Evolutionary conservation across 2,797 vertebrate genomes (phyloP).

Genomic region (Enteromius argenteus): DNA sequence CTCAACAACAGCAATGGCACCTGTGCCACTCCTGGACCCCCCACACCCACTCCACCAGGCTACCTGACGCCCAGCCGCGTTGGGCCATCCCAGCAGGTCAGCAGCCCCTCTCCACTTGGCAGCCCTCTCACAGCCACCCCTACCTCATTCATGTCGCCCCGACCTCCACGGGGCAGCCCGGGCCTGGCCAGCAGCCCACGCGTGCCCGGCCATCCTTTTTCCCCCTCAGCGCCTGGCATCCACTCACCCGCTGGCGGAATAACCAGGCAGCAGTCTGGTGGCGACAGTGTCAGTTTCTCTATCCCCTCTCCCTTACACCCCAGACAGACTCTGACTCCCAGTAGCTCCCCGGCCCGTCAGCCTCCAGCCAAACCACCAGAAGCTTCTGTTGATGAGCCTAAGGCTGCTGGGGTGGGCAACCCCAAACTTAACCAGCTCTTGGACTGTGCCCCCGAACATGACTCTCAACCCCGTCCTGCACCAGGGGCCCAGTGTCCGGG

Average conservation of each 20-base stretch:
- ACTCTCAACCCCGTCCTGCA: conserved; percentile 73
- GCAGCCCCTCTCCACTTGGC: conserved; percentile 83
- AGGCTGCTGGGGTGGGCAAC: conserved; percentile 77
- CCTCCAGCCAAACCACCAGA: conserved; percentile 81
- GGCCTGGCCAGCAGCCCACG: conserved; percentile 85
- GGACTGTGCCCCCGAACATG: conserved; percentile 62
- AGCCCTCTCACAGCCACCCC: conserved; percentile 86
- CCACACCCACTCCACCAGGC: conserved; percentile 73
- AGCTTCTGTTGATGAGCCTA: conserved; percentile 76
- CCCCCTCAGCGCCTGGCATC: conserved; percentile 81
- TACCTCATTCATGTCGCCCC: conserved; percentile 90
- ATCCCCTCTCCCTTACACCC: conserved; percentile 81
- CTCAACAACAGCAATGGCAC: conserved; percentile 81
- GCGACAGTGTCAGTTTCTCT: conserved; percentile 77
- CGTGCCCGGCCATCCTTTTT: conserved; percentile 86
- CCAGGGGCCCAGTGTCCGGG: conserved; percentile 82
- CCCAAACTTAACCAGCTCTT: conserved; percentile 76
- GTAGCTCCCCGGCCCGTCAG: conserved; percentile 75
- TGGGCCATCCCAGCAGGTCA: conserved; percentile 80
- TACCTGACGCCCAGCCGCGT: conserved; percentile 87
- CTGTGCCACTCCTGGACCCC: conserved; percentile 63
- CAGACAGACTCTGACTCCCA: conserved; percentile 76
- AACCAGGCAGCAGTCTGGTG: conserved; percentile 72
- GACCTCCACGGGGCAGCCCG: conserved; percentile 87
- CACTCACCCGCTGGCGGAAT: conserved; percentile 74